phyloP scores from a whole-genome alignment of 2,888 invertebrate species.

The Acanthopleura granulata region DNA sequence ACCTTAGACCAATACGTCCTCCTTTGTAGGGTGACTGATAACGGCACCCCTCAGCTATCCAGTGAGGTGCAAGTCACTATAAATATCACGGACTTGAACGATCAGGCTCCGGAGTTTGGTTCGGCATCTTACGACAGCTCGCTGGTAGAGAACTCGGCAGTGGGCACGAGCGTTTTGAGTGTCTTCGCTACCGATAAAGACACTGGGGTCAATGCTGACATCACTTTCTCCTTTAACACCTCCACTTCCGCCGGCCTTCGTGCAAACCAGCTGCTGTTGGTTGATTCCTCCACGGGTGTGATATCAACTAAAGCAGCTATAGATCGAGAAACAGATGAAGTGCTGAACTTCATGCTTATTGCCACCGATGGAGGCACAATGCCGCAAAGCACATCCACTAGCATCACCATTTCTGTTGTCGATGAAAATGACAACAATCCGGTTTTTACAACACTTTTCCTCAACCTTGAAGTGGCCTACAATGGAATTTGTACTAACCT shows the following conservation, averaged over 20 bases:
- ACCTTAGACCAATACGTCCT: slow-evolving; percentile 37
- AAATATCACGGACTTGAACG: slow-evolving; percentile 52
- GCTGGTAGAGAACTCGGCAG: slow-evolving; percentile 43
- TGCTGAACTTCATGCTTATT: slow-evolving; percentile 73
- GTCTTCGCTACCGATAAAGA: slow-evolving; percentile 45
- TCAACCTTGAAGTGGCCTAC: slow-evolving; percentile 54
- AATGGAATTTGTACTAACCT: slow-evolving; percentile 44
- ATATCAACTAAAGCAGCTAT: slow-evolving; percentile 42
- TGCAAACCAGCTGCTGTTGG: slow-evolving; percentile 37
- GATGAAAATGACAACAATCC: slow-evolving; percentile 57
- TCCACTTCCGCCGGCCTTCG: slow-evolving; percentile 32
- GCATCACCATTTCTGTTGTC: slow-evolving; percentile 43
- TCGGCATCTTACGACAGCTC: slow-evolving; percentile 36
- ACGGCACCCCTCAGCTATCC: slow-evolving; percentile 40
- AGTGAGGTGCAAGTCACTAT: slow-evolving; percentile 47
- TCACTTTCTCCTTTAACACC: slow-evolving; percentile 46
- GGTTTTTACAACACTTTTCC: slow-evolving; percentile 44
- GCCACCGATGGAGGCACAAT: slow-evolving; percentile 92
- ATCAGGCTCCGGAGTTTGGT: slow-evolving; percentile 52
- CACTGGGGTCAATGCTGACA: slow-evolving; percentile 42
- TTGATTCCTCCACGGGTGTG: slow-evolving; percentile 37
- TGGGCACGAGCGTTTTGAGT: slow-evolving; percentile 42
- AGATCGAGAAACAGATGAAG: slow-evolving; percentile 46
- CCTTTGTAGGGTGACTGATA: slow-evolving; percentile 44
- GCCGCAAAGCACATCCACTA: slow-evolving; percentile 88